A percentile compares a stretch with the other conserved stretches of the same genome.
Evolutionary conservation across 1,140 invertebrate species (phyloP).

Genomic region (Potamilus streckersoni): DNA sequence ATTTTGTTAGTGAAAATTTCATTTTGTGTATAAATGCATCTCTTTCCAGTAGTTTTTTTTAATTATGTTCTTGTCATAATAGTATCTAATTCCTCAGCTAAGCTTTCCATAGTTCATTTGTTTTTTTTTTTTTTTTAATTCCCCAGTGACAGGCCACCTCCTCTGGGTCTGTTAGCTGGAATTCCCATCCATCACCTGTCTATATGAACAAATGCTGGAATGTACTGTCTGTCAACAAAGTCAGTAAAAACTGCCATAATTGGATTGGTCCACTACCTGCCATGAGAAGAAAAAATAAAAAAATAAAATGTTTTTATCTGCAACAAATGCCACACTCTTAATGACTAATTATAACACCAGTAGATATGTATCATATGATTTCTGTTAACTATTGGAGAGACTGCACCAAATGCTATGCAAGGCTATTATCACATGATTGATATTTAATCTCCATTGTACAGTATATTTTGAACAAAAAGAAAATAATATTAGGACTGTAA

Average conservation of each 20-base stretch:
- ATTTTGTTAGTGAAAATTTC: constrained; percentile 56
- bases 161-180: constrained; percentile 97
- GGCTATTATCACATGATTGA: too few relatives aligned
- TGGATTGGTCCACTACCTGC: constrained; percentile 67
- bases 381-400: too few relatives aligned
- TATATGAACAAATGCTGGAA: constrained; percentile 97
- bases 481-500: too few relatives aligned
- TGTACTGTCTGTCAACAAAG: constrained; percentile 94
- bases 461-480: too few relatives aligned
- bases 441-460: too few relatives aligned
- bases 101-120: constrained; percentile 99
- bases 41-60: constrained; percentile 93
- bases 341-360: too few relatives aligned
- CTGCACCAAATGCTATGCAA: too few relatives aligned
- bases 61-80: constrained; percentile 99
- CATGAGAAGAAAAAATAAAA: constrained; percentile 21
- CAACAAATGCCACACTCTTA: too few relatives aligned
- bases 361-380: too few relatives aligned
- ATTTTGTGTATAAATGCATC: constrained; percentile 86
- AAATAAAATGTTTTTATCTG: too few relatives aligned
- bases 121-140: constrained; percentile 95
- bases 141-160: constrained; percentile 98
- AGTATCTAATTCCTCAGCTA: constrained; percentile 94
- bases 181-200: constrained; percentile 99
- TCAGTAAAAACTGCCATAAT: constrained; percentile 97